Conservation (phyloP, 2,113 vertebrate species). For the Hyaena hyaena region DNA sequence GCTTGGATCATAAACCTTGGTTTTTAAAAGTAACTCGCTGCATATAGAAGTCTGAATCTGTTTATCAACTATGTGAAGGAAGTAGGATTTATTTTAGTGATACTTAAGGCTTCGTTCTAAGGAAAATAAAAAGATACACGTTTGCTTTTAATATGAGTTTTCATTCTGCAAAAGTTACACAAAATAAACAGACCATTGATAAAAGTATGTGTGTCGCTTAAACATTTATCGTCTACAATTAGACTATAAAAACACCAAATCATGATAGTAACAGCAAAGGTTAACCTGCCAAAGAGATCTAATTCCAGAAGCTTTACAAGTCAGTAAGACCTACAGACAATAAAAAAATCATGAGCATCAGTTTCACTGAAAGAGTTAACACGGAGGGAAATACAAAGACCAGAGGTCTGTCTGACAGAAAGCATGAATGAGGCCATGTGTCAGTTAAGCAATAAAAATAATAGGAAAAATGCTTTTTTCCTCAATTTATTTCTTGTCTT, state of each 20-base stretch:
- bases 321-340: neutral
- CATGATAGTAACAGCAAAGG: neutral
- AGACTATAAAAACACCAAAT: neutral
- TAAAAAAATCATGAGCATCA: neutral
- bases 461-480: neutral
- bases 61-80: neutral
- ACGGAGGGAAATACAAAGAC: fast-evolving
- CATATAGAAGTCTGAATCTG: neutral
- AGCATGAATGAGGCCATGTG: fast-evolving
- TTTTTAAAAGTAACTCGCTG: neutral
- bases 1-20: neutral
- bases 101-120: neutral
- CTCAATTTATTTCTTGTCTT: neutral
- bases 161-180: neutral
- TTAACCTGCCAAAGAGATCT: neutral
- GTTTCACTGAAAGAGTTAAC: neutral
- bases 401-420: neutral
- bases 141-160: neutral
- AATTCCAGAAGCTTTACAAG: neutral
- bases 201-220: neutral
- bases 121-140: neutral
- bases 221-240: neutral
- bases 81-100: neutral
- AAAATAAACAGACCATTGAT: neutral
- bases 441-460: neutral